Percentiles rank a stretch among this genome's conserved stretches.
phyloP scores from a whole-genome alignment of 2,113 vertebrate species.

The Cepphus grylle region DNA sequence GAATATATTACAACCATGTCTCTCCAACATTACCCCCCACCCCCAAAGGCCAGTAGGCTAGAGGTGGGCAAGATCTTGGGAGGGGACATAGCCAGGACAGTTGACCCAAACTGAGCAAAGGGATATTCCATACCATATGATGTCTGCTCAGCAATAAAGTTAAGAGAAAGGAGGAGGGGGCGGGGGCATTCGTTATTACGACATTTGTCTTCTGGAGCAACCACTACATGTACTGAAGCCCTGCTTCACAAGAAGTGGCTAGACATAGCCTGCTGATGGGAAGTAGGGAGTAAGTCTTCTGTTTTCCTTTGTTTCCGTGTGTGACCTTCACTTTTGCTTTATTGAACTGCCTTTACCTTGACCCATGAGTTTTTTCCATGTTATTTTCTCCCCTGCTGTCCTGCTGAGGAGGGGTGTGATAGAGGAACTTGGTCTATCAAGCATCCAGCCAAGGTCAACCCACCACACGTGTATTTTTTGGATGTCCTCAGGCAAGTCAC shows the following conservation, averaged over 20 bases:
- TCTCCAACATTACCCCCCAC: neutral
- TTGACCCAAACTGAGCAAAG: neutral
- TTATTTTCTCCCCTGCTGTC: neutral
- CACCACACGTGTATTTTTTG: neutral
- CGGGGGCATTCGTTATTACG: neutral
- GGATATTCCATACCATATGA: neutral
- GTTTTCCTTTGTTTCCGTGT: neutral
- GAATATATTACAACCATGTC: neutral
- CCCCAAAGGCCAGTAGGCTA: neutral
- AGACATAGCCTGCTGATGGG: neutral
- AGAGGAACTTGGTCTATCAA: neutral
- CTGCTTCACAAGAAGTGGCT: neutral
- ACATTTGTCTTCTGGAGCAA: neutral
- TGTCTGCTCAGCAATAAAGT: neutral
- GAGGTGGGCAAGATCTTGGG: neutral
- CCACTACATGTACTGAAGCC: accelerated
- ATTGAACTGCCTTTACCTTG: neutral
- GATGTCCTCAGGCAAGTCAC: neutral
- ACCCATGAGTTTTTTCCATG: neutral
- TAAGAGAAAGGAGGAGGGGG: neutral
- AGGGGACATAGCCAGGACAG: neutral
- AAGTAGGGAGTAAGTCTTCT: neutral
- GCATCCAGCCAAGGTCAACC: neutral
- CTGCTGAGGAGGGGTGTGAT: neutral
- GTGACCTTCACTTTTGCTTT: neutral